Evolutionary conservation across 2,888 invertebrate species (phyloP).

Genomic region (Himalopsyche kuldschensis): DNA sequence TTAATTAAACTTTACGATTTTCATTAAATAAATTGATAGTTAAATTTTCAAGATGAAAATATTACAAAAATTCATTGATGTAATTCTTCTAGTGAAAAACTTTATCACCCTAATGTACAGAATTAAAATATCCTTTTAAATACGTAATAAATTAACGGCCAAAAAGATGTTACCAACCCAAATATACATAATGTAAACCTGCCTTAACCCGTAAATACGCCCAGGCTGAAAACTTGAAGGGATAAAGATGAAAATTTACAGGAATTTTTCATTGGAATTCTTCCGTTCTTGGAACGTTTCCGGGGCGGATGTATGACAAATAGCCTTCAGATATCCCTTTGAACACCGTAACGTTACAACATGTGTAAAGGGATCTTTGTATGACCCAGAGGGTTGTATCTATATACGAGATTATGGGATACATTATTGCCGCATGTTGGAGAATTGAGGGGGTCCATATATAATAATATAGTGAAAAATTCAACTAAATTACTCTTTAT

Average conservation of each 20-base stretch:
- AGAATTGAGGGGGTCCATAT: not conserved
- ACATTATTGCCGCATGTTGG: not conserved
- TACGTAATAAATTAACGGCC: too few relatives aligned
- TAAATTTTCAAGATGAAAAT: too few relatives aligned
- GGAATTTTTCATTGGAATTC: conserved; percentile 20
- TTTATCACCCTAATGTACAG: too few relatives aligned
- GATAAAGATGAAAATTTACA: conserved; percentile 3
- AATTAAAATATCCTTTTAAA: too few relatives aligned
- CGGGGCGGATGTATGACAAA: conserved; percentile 24
- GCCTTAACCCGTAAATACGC: not conserved
- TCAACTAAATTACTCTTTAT: too few relatives aligned
- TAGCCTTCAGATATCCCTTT: conserved; percentile 29
- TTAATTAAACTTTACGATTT: too few relatives aligned
- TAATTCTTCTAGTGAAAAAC: too few relatives aligned
- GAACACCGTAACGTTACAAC: conserved; percentile 1
- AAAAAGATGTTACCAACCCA: not conserved
- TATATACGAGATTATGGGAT: not conserved
- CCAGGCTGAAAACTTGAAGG: not conserved
- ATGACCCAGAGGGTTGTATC: not conserved
- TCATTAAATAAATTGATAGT: too few relatives aligned
- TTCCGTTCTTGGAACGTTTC: conserved; percentile 8
- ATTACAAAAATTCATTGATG: too few relatives aligned
- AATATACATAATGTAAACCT: not conserved
- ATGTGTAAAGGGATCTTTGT: conserved; percentile 8
- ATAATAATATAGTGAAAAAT: not conserved